A percentile compares a stretch with the other conserved stretches of the same genome.
These are phyloP conservation scores for Dasyprocta punctata DNA, from an alignment of 2,113 vertebrate genomes.

Conservation along the genomic window DNA sequence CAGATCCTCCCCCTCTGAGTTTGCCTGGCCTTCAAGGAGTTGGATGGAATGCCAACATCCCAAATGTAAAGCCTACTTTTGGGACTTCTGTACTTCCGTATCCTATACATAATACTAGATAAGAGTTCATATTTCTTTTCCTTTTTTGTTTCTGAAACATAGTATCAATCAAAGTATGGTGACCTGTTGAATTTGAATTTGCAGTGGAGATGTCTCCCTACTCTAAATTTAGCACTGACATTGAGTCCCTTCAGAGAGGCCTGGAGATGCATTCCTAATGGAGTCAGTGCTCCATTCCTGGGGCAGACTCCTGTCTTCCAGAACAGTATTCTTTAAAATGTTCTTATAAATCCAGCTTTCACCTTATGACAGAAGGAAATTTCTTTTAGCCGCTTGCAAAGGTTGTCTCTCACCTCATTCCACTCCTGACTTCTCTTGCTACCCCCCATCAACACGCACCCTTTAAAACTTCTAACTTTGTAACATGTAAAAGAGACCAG, in stretches of 20 bases:
- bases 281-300: not conserved
- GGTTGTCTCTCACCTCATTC: not conserved
- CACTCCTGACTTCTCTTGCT: slow-evolving; percentile 22
- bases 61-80: not conserved
- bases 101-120: slow-evolving; percentile 1
- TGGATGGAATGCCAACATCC: not conserved
- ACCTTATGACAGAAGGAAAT: slow-evolving; percentile 22
- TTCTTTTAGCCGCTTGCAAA: slow-evolving; percentile 30
- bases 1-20: not conserved
- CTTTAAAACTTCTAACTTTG: slow-evolving; percentile 79
- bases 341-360: slow-evolving; percentile 22
- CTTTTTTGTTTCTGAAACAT: not conserved
- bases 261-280: not conserved
- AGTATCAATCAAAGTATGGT: slow-evolving; percentile 21
- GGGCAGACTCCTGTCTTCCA: not conserved
- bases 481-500: slow-evolving; percentile 84
- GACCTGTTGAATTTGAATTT: slow-evolving; percentile 39
- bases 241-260: not conserved
- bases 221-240: not conserved
- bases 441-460: slow-evolving; percentile 80
- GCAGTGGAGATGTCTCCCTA: not conserved
- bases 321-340: not conserved
- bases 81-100: not conserved
- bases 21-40: not conserved
- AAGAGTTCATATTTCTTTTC: not conserved